Evolutionary conservation across 2,888 invertebrate species (phyloP), one percentile per base, ranked within the genome.

Genomic region (Drosophila helvetica): DNA sequence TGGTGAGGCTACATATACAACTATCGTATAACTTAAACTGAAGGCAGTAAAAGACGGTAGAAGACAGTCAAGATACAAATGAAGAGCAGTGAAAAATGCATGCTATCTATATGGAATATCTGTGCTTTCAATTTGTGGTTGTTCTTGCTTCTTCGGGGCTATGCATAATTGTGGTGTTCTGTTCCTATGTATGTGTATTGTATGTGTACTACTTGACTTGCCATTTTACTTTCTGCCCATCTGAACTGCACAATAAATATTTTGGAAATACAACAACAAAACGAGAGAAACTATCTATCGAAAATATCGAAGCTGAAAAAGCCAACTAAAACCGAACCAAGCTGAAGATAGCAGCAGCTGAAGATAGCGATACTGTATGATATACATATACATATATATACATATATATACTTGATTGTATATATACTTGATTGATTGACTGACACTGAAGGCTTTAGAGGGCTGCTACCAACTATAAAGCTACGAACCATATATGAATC

Each of bases 161-260:
- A 38, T 52, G 22, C 46, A 55, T 67, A 33, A 33, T 50, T 48
- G 46, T 66, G 65, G 55, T 50, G 65, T 66, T 50, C n/a, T 63
- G 45, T 72, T 64, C 7, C 15, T 63, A 50, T 72, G 63, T 71
- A 56, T 83, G 62, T 72, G 33, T 33, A 33, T 10, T 33, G 10
- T 33, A 38, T 2, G 7, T n/a, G 38, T 27, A 27, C 27, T 27
- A 74, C 69, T 80, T 88, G 86, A 83, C 78, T 80, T 84, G 85
- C 78, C 78, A 80, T 89, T 82, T 90, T 90, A 88, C 91, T 90
- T 90, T 90, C 91, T 90, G 90, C 90, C 91, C 90, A 91, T 87
- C 90, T 90, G 79, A 88, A 68, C 85, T 90, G 89, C 90, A 89
- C 86, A 75, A 33, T 63, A 48, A 69, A 38, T 56, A 53, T 64